phyloP scores from a whole-genome alignment of 2,797 vertebrate species.

The Amblyraja radiata region DNA sequence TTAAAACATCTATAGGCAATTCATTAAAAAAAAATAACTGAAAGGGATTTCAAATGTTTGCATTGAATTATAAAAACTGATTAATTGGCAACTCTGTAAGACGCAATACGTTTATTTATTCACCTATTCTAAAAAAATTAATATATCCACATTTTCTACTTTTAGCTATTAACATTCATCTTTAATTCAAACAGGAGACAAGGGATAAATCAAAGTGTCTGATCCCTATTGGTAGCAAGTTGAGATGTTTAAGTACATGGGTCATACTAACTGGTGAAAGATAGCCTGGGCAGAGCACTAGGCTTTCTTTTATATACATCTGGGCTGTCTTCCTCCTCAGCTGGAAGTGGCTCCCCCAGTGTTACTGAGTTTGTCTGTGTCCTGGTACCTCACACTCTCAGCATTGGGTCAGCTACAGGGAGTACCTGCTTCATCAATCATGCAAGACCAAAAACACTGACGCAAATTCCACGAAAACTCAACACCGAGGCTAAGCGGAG shows the following conservation, averaged over 20 bases:
- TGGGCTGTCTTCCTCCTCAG: not conserved
- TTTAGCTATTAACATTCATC: not conserved
- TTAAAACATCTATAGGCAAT: not conserved
- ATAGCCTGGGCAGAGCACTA: not conserved
- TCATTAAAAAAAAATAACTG: not conserved
- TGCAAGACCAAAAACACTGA: constrained; percentile 18
- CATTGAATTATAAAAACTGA: not conserved
- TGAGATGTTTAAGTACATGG: constrained; percentile 4
- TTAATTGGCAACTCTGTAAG: not conserved
- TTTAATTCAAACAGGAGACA: not conserved
- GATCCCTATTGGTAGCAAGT: not conserved
- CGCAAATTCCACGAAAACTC: not conserved
- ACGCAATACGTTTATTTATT: not conserved
- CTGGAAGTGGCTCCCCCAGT: not conserved
- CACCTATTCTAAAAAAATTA: not conserved
- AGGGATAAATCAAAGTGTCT: not conserved
- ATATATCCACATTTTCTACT: not conserved
- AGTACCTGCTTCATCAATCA: constrained; percentile 15
- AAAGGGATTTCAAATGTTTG: not conserved
- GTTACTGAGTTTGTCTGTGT: constrained; percentile 12
- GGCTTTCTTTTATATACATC: not conserved
- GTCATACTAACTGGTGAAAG: not conserved
- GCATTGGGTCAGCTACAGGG: not conserved
- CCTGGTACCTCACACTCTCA: constrained; percentile 11
- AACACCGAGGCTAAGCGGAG: not conserved